Conservation (phyloP, 92 coral and sea anemone species). For the Palythoa caribaeorum region DNA sequence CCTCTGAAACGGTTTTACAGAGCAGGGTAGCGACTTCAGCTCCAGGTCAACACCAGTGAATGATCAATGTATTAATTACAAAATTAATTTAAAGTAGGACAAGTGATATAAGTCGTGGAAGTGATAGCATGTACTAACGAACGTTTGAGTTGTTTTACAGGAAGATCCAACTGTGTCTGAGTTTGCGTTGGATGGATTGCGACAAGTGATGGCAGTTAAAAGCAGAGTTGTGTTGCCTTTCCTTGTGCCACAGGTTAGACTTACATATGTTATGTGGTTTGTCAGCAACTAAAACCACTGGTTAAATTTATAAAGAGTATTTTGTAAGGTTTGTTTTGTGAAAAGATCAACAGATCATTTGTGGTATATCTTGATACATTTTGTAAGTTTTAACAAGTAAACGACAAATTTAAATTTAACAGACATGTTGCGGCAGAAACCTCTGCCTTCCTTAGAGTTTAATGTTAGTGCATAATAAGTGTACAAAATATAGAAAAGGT, state of each 20-base stretch:
- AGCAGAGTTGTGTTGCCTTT: slow-evolving; percentile 96
- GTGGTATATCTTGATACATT: too few relatives aligned
- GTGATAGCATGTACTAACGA: not conserved
- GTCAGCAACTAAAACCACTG: not conserved
- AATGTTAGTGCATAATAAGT: too few relatives aligned
- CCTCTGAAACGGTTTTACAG: too few relatives aligned
- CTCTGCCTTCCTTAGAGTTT: too few relatives aligned
- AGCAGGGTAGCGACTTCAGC: too few relatives aligned
- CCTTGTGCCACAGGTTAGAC: slow-evolving; percentile 93
- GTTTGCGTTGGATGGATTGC: slow-evolving; percentile 92
- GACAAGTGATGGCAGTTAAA: slow-evolving; percentile 96
- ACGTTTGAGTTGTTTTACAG: slow-evolving; percentile 44
- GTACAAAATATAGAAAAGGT: too few relatives aligned
- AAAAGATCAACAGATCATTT: too few relatives aligned
- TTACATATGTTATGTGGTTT: not conserved
- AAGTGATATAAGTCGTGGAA: not conserved
- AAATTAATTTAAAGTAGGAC: not conserved
- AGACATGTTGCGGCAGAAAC: too few relatives aligned
- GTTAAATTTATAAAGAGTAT: not conserved
- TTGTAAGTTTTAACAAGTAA: too few relatives aligned
- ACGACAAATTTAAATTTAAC: too few relatives aligned
- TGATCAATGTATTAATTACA: too few relatives aligned
- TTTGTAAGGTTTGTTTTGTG: not conserved
- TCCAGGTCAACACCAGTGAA: too few relatives aligned
- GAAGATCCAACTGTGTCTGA: slow-evolving; percentile 87